A percentile compares a stretch with the other conserved stretches of the same genome.
Evolutionary conservation across 2,113 vertebrate species (phyloP).

Genomic region (Entelurus aequoreus): DNA sequence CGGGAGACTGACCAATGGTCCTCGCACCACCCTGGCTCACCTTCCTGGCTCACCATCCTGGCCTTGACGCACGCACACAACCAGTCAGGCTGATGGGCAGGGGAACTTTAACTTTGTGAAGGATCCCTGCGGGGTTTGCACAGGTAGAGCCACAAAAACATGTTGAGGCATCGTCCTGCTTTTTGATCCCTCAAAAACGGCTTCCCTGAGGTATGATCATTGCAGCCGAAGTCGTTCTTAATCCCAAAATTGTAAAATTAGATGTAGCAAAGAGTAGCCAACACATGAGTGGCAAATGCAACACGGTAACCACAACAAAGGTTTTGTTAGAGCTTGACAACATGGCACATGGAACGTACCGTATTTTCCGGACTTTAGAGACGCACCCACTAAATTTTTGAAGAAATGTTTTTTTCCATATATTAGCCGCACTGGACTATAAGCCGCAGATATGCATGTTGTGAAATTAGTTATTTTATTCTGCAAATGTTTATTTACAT

Average conservation of each 20-base stretch:
- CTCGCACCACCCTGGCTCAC: constrained; percentile 29
- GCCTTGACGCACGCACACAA: constrained; percentile 4
- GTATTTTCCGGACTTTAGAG: too few relatives aligned
- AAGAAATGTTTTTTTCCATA: too few relatives aligned
- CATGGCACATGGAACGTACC: constrained; percentile 6
- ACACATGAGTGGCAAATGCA: constrained; percentile 11
- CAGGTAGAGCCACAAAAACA: constrained; percentile 38
- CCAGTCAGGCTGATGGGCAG: constrained; percentile 27
- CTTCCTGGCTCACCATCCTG: constrained; percentile 13
- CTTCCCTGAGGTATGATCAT: constrained; percentile 26
- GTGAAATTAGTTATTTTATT: too few relatives aligned
- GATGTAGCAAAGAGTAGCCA: not conserved
- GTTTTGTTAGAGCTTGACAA: constrained; percentile 41
- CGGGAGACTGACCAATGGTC: constrained; percentile 34
- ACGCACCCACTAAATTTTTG: too few relatives aligned
- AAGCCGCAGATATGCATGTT: too few relatives aligned
- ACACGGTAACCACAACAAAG: constrained; percentile 15
- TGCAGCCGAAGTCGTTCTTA: constrained; percentile 34
- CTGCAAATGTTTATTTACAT: too few relatives aligned
- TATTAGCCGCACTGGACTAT: too few relatives aligned
- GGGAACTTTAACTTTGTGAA: constrained; percentile 43
- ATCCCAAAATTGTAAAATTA: constrained; percentile 23
- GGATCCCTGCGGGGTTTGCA: constrained; percentile 10
- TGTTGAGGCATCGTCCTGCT: constrained; percentile 32
- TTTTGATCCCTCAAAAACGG: constrained; percentile 36